A percentile compares a stretch with the other conserved stretches of the same genome.
Conservation (phyloP, 2,888 invertebrate genomes). For the Leptopilina myrica region DNA sequence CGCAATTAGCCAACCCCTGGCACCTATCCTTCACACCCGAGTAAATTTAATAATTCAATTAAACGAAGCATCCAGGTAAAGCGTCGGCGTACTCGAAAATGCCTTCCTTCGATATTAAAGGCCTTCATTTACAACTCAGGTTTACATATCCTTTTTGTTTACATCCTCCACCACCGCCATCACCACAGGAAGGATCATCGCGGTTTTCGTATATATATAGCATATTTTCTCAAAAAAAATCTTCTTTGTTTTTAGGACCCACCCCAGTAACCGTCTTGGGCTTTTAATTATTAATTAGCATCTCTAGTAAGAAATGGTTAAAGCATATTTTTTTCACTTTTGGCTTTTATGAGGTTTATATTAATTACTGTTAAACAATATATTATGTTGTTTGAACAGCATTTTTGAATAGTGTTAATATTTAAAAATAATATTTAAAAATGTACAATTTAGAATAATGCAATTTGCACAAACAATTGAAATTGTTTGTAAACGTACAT, state of each 20-base stretch:
- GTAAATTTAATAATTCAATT: conserved; percentile 74
- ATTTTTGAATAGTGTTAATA: no score
- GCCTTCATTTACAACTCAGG: conserved; percentile 20
- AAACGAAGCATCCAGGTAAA: conserved; percentile 60
- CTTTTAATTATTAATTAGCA: background rate
- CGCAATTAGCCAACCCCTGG: conserved; percentile 71
- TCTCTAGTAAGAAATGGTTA: background rate
- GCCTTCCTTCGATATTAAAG: conserved; percentile 17
- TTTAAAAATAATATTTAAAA: no score
- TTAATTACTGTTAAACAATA: no score
- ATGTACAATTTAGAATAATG: no score
- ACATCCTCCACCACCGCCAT: background rate
- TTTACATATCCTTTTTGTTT: conserved; percentile 17
- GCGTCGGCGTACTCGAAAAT: conserved; percentile 33
- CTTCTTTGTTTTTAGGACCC: background rate
- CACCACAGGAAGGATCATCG: conserved; percentile 11
- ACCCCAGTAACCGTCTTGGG: background rate
- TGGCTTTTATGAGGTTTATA: background rate
- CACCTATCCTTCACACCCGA: conserved; percentile 72
- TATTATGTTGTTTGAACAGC: no score
- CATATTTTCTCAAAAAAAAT: background rate
- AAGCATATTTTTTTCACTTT: background rate
- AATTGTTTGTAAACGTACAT: no score
- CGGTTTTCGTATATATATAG: background rate
- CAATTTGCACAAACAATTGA: no score